A percentile compares a stretch with the other conserved stretches of the same genome.
phyloP scores from a whole-genome alignment of 2,888 invertebrate genomes.

The Criorhina ranunculi region DNA sequence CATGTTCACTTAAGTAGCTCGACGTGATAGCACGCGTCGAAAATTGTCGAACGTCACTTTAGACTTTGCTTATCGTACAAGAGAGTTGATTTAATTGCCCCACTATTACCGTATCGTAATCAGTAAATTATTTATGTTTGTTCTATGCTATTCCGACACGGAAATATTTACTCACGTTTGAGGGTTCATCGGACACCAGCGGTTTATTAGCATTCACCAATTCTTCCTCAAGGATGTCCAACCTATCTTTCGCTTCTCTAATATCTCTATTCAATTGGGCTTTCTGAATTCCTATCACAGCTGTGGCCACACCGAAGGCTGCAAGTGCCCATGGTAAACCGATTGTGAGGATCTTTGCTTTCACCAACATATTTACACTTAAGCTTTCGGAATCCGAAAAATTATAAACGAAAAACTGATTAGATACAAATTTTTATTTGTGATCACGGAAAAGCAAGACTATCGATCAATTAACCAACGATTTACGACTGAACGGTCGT shows the following conservation, averaged over 20 bases:
- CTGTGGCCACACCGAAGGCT: slow-evolving; percentile 77
- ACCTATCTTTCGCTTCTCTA: slow-evolving; percentile 73
- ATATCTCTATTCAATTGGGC: slow-evolving; percentile 72
- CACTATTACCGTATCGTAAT: no score
- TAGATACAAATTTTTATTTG: no score
- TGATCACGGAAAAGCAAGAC: neutral
- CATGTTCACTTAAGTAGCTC: no score
- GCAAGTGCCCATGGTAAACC: slow-evolving; percentile 78
- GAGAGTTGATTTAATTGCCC: no score
- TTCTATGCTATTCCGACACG: no score
- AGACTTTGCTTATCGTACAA: no score
- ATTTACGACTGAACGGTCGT: slow-evolving; percentile 18
- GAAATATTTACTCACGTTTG: slow-evolving; percentile 22
- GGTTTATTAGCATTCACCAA: slow-evolving; percentile 68
- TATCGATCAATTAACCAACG: slow-evolving; percentile 7
- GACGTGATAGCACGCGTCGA: no score
- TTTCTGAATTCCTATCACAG: slow-evolving; percentile 78
- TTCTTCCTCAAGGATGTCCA: slow-evolving; percentile 75
- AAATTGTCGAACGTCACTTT: no score
- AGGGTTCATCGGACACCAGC: slow-evolving; percentile 17
- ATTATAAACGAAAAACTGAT: neutral
- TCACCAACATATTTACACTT: slow-evolving; percentile 39
- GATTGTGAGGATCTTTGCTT: slow-evolving; percentile 59
- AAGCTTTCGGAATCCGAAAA: neutral
- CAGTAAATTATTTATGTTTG: no score